Evolutionary conservation across 2,113 vertebrate species (phyloP).

Genomic region (Myrmecophaga tridactyla): DNA sequence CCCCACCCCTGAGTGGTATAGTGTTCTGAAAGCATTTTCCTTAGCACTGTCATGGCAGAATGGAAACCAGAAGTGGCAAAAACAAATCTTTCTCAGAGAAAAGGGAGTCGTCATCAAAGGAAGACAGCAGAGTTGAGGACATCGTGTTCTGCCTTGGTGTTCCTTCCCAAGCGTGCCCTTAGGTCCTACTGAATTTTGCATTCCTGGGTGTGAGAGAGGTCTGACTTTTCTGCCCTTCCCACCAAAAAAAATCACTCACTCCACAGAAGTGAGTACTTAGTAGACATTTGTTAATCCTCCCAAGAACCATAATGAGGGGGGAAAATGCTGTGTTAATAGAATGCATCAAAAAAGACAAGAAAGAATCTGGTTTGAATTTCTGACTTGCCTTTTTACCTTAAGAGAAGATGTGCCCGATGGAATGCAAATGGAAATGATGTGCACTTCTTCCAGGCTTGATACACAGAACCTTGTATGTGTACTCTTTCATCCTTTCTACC

Average conservation of each 20-base stretch:
- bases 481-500: not conserved
- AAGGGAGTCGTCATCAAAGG: not conserved
- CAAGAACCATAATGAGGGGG: not conserved
- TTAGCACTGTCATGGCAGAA: not conserved
- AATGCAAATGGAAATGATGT: not conserved
- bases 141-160: too few species aligned
- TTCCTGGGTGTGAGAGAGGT: not conserved
- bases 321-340: not conserved
- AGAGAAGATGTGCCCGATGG: not conserved
- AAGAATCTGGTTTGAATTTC: not conserved
- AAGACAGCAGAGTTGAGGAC: not conserved
- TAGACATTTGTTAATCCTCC: not conserved
- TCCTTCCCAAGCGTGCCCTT: not conserved
- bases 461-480: not conserved
- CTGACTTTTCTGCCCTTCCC: not conserved
- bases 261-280: not conserved
- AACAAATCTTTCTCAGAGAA: not conserved
- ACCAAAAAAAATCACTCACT: not conserved
- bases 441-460: not conserved
- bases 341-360: not conserved
- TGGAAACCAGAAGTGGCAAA: not conserved
- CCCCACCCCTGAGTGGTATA: accelerated
- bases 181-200: not conserved
- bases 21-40: not conserved
- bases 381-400: not conserved